Base-by-base conservation (phyloP, 2,888 invertebrate species). In the Tanytarsus gracilentus region DNA sequence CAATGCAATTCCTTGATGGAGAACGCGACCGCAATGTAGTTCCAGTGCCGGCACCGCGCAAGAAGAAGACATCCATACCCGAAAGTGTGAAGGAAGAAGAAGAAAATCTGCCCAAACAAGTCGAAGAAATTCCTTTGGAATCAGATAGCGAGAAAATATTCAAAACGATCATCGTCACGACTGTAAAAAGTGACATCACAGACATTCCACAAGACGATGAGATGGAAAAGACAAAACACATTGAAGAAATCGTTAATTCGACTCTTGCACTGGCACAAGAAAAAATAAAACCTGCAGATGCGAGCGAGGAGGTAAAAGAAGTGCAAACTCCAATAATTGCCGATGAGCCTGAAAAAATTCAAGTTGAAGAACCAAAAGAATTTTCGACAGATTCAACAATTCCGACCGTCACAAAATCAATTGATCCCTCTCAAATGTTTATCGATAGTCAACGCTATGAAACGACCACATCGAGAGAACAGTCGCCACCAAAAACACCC, bases 21-120 rank as follows among this genome's bases (percentile, higher is more conserved):
- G 55, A 56, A 56, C 25, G 30, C 18, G 27, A 33, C 21, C 29
- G 18, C 1, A n/a, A 52, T 16, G 23, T n/a, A n/a, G 29, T 23
- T 30, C 58, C 58, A 5, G 48, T 58, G 25, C 58, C 58, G 9
- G 58, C 58, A 18, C 58, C 58, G 30, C n/a, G 58, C 27, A 27
- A 18, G n/a, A 58, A 58, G 23, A 58, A 58, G 26, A 14, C 39
- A 18, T n/a, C 23, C 14, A 1, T 14, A 7, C 18, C 18, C 11
- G 44, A 44, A 21, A 18, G 27, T 26, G 26, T 7, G 3, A 27
- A 49, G 4, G 18, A 21, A 2, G 3, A 8, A 6, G 8, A 23
- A 4, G 44, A 44, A 33, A 33, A n/a, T 33, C 33, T 4, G 14
- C n/a, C 11, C 14, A 14, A 11, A 8, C 36, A 36, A 14, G 16